Evolutionary conservation across 2,888 invertebrate species (phyloP).

Genomic region (Amiota mariae): DNA sequence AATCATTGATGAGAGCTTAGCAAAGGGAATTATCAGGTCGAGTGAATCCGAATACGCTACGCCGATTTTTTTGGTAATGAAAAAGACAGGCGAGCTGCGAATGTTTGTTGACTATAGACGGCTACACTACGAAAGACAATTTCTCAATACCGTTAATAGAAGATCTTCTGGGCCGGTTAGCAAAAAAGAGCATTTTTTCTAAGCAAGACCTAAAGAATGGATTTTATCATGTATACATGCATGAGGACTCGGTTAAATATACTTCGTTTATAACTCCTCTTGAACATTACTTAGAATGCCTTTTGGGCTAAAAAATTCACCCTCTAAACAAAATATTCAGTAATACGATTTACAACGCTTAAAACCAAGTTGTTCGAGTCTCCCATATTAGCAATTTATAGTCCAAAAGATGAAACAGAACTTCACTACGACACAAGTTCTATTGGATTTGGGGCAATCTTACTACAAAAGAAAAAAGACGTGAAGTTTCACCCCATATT

Average conservation of each 20-base stretch:
- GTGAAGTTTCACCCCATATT: constrained; percentile 23
- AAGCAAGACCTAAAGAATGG: neutral
- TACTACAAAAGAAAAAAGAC: constrained; percentile 25
- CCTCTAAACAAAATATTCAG: constrained; percentile 16
- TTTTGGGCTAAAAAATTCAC: constrained; percentile 36
- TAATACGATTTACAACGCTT: constrained; percentile 31
- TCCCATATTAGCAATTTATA: constrained; percentile 33
- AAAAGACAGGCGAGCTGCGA: too few relatives aligned
- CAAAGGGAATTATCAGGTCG: too few relatives aligned
- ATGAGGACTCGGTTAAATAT: constrained; percentile 3
- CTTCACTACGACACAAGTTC: constrained; percentile 32
- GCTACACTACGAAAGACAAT: neutral
- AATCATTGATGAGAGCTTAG: too few relatives aligned
- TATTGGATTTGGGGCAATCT: constrained; percentile 30
- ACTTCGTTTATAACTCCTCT: constrained; percentile 19
- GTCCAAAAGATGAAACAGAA: constrained; percentile 18
- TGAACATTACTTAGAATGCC: constrained; percentile 31
- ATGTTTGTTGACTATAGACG: too few relatives aligned
- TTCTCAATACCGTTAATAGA: neutral
- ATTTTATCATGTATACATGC: neutral
- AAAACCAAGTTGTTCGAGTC: constrained; percentile 33
- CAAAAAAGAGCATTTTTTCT: neutral
- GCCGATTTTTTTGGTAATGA: too few relatives aligned
- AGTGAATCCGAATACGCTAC: too few relatives aligned
- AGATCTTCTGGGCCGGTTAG: too few relatives aligned